Percentiles rank a stretch among this genome's conserved stretches.
phyloP scores from a whole-genome alignment of 2,797 vertebrate genomes.

The Arctocebus calabarensis region DNA sequence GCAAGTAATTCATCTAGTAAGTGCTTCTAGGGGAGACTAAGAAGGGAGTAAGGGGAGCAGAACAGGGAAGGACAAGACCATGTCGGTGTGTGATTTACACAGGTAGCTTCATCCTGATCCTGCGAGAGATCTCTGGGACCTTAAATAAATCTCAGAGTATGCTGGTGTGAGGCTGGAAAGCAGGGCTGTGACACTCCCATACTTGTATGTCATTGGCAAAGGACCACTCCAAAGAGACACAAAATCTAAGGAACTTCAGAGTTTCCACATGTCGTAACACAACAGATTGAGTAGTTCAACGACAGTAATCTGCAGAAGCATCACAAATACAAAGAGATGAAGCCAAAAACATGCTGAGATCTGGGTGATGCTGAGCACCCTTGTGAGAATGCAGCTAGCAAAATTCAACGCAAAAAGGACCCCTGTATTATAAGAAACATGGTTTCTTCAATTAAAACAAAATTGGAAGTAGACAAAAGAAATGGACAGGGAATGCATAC shows the following conservation, averaged over 20 bases:
- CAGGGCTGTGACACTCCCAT: neutral
- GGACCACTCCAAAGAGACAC: neutral
- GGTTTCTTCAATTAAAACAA: neutral
- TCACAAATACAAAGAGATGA: neutral
- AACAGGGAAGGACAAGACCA: neutral
- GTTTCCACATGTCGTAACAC: neutral
- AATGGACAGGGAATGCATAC: neutral
- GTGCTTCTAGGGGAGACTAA: neutral
- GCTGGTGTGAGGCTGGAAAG: neutral
- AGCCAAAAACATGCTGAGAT: neutral
- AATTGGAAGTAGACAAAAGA: neutral
- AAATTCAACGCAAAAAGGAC: neutral
- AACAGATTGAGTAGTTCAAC: neutral
- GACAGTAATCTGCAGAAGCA: neutral
- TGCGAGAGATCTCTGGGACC: neutral
- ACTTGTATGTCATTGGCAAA: neutral
- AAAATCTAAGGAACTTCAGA: neutral
- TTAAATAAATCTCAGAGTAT: neutral
- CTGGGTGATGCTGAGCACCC: neutral
- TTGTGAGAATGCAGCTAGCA: neutral
- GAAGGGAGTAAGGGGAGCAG: neutral
- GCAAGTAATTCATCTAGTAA: neutral
- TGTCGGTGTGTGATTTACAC: neutral
- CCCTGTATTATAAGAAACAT: neutral
- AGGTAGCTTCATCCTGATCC: neutral